phyloP scores from a whole-genome alignment of 2,888 invertebrate genomes.

The Agrotis exclamationis region DNA sequence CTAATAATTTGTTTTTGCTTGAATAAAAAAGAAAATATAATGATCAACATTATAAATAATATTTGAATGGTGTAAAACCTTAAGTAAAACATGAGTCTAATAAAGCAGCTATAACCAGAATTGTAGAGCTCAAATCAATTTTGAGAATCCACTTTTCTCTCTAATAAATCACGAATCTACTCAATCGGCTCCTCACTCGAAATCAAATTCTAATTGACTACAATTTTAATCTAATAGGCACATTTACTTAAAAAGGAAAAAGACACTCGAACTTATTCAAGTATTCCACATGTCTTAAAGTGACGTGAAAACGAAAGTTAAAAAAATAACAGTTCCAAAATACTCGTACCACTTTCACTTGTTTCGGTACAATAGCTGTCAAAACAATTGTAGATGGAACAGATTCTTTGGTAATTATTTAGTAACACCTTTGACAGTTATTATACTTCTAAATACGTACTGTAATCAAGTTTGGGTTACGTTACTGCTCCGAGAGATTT shows the following conservation, averaged over 20 bases:
- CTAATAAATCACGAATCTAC: too few species aligned
- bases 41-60: too few species aligned
- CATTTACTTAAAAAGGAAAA: constrained; percentile 57
- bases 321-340: constrained; percentile 56
- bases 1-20: too few species aligned
- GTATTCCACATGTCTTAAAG: constrained; percentile 56
- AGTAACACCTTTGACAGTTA: constrained; percentile 51
- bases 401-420: constrained; percentile 35
- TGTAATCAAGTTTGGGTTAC: constrained; percentile 46
- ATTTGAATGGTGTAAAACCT: too few species aligned
- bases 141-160: constrained; percentile 8
- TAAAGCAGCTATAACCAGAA: constrained; percentile 19
- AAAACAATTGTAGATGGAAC: constrained; percentile 58
- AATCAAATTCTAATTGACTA: constrained; percentile 49
- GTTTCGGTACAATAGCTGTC: constrained; percentile 52
- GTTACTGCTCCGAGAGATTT: constrained; percentile 19
- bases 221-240: constrained; percentile 47
- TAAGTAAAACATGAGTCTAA: constrained; percentile 11
- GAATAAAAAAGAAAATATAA: too few species aligned
- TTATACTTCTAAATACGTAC: constrained; percentile 28
- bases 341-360: constrained; percentile 64
- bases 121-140: constrained; percentile 34
- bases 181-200: constrained; percentile 33
- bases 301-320: constrained; percentile 63
- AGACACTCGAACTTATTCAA: constrained; percentile 57